A percentile compares a stretch with the other conserved stretches of the same genome.
Conservation (phyloP, 2,797 vertebrate genomes). For the Eidolon dupreanum region DNA sequence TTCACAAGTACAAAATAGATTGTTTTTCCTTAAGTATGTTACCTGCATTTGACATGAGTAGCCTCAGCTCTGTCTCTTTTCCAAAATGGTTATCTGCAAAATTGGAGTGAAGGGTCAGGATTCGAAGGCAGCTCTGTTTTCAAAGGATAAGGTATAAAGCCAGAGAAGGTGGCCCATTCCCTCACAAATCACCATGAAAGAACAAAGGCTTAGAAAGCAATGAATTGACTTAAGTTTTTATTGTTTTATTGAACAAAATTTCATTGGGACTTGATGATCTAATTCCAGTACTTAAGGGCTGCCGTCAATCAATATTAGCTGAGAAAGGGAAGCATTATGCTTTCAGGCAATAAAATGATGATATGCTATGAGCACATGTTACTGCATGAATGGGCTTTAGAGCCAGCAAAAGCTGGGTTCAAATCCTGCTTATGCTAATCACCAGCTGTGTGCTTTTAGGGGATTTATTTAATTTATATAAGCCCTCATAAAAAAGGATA, state of each 20-base stretch:
- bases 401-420: background rate
- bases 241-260: conserved; percentile 48
- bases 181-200: conserved; percentile 15
- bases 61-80: background rate
- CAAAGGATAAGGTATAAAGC: background rate
- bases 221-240: conserved; percentile 49
- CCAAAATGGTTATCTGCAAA: background rate
- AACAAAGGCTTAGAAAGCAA: conserved; percentile 42
- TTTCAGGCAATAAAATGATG: conserved; percentile 6
- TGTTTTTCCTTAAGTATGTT: background rate
- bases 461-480: background rate
- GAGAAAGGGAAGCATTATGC: background rate
- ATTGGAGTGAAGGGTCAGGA: background rate
- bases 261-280: conserved; percentile 55
- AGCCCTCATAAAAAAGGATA: background rate
- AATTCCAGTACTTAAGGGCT: conserved; percentile 25
- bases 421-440: background rate
- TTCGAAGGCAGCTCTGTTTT: background rate
- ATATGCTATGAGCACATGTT: background rate
- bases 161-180: background rate
- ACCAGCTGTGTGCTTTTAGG: background rate
- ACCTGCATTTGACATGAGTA: background rate
- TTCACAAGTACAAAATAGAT: background rate
- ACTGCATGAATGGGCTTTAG: background rate
- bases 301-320: conserved; percentile 48